Evolutionary conservation across 2,888 invertebrate species (phyloP).

Genomic region (Amphimallon solstitiale): DNA sequence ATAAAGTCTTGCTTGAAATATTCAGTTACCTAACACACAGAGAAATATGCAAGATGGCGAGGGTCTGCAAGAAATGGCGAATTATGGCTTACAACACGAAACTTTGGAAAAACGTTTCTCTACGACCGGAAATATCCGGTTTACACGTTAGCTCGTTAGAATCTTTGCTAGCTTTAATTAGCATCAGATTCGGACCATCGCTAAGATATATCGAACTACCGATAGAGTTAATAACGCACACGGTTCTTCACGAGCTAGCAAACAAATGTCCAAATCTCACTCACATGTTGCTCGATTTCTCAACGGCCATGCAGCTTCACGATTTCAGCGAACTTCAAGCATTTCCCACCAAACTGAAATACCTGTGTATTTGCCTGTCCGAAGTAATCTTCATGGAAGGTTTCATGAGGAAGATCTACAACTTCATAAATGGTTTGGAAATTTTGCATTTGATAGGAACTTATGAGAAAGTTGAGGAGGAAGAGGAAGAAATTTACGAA

Average conservation of each 20-base stretch:
- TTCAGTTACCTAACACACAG: slow-evolving; percentile 94
- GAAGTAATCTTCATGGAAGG: slow-evolving; percentile 99
- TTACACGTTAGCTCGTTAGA: slow-evolving; percentile 91
- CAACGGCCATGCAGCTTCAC: slow-evolving; percentile 99
- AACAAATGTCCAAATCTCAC: slow-evolving; percentile 96
- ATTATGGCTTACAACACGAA: slow-evolving; percentile 94
- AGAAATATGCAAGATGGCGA: slow-evolving; percentile 93
- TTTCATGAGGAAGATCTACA: slow-evolving; percentile 99
- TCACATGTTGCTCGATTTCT: slow-evolving; percentile 96
- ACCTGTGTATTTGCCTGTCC: slow-evolving; percentile 87
- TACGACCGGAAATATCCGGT: slow-evolving; percentile 96
- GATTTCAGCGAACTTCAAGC: slow-evolving; percentile 99
- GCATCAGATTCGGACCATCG: slow-evolving; percentile 87
- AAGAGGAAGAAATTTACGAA: slow-evolving; percentile 99
- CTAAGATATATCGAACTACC: slow-evolving; percentile 92
- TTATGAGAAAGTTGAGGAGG: slow-evolving; percentile 97
- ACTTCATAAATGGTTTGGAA: slow-evolving; percentile 98
- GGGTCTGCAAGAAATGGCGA: slow-evolving; percentile 96
- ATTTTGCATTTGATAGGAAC: slow-evolving; percentile 97
- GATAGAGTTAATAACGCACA: slow-evolving; percentile 95
- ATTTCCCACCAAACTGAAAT: slow-evolving; percentile 95
- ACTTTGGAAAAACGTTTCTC: slow-evolving; percentile 95
- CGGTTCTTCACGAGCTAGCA: slow-evolving; percentile 95
- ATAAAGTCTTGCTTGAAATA: slow-evolving; percentile 93
- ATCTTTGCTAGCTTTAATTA: slow-evolving; percentile 85